These are phyloP conservation scores for Hydractinia symbiolongicarpus DNA, from an alignment of 30 jellyfish, hydroid and myxozoan species.

Conservation along the genomic window DNA sequence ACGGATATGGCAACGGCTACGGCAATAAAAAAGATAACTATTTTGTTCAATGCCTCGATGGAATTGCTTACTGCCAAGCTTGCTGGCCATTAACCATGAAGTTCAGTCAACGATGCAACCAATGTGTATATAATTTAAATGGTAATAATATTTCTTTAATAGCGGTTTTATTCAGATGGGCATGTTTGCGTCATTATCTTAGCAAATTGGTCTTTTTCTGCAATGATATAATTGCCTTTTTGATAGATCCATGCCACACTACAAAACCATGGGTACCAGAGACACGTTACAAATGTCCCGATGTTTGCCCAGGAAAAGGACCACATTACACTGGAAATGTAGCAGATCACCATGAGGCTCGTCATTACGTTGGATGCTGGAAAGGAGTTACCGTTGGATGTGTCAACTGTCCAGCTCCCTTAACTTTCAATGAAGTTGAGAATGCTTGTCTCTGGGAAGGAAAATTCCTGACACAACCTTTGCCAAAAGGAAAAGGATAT, in stretches of 20 bases:
- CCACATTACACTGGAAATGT: background rate
- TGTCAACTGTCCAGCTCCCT: slow-evolving; percentile 1
- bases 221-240: background rate
- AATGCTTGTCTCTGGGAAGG: slow-evolving; percentile 4
- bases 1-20: background rate
- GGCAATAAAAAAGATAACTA: background rate
- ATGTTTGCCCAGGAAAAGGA: background rate
- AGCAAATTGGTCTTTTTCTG: background rate
- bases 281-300: background rate
- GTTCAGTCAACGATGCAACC: slow-evolving; percentile 21
- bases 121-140: slow-evolving; percentile 14
- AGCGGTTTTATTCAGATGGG: too few species aligned
- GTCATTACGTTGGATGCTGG: slow-evolving; percentile 14
- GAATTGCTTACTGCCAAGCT: slow-evolving; percentile 26
- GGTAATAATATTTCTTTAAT: background rate
- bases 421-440: background rate
- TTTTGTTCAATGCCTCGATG: slow-evolving; percentile 26
- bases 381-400: slow-evolving; percentile 3
- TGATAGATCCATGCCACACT: background rate
- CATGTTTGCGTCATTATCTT: background rate
- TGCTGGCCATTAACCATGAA: slow-evolving; percentile 28
- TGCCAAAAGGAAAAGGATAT: background rate
- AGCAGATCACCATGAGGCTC: background rate
- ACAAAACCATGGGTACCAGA: background rate
- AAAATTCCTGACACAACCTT: slow-evolving; percentile 6